These are phyloP conservation scores for Xanthia togata DNA, from an alignment of 2,888 invertebrate genomes.

Conservation along the genomic window DNA sequence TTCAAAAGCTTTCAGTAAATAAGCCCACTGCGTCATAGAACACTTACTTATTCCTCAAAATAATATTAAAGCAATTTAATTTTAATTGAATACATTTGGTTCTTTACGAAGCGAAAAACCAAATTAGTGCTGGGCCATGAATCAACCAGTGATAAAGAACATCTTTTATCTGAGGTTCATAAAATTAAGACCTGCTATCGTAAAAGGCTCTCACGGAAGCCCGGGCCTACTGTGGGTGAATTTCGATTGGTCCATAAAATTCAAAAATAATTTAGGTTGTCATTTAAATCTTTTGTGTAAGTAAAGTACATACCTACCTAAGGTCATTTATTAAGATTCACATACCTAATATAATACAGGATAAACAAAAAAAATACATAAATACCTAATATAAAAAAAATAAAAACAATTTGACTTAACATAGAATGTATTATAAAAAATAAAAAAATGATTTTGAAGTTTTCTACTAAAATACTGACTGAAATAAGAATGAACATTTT, in stretches of 20 bases:
- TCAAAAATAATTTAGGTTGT: conserved; percentile 29
- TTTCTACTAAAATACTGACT: not conserved
- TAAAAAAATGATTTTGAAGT: not conserved
- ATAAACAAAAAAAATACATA: too few species aligned
- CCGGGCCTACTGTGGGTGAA: conserved; percentile 19
- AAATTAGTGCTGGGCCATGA: conserved; percentile 68
- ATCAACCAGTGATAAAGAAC: conserved; percentile 67
- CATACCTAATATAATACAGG: too few species aligned
- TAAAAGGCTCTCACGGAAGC: conserved; percentile 38
- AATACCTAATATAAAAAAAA: too few species aligned
- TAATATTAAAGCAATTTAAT: conserved; percentile 22
- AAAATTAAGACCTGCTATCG: conserved; percentile 64
- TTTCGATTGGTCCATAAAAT: conserved; percentile 56
- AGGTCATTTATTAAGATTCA: too few species aligned
- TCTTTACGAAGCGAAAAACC: conserved; percentile 57
- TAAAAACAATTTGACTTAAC: too few species aligned
- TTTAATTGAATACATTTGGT: conserved; percentile 28
- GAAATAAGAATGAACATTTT: not conserved
- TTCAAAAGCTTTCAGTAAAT: not conserved
- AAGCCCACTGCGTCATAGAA: not conserved
- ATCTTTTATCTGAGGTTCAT: conserved; percentile 65
- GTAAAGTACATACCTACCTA: too few species aligned
- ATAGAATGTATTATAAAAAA: too few species aligned
- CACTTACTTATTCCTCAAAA: conserved; percentile 9
- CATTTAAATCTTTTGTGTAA: not conserved